These are phyloP conservation scores for Drosophila pectinifera DNA, from an alignment of 1,140 invertebrate species.

Conservation along the genomic window DNA sequence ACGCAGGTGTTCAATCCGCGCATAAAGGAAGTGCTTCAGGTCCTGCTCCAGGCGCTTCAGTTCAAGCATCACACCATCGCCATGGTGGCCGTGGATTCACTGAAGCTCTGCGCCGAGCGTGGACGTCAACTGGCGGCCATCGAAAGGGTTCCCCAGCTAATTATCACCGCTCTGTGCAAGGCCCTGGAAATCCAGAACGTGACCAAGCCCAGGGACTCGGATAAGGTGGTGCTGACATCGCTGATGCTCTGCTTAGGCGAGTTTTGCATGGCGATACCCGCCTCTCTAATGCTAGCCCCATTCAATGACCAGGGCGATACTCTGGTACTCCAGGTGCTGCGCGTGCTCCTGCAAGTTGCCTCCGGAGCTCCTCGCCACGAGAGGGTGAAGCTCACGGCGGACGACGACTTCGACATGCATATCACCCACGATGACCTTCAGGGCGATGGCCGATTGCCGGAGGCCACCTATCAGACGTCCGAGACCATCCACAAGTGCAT, in stretches of 20 bases:
- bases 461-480: constrained; percentile 81
- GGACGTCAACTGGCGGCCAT: constrained; percentile 75
- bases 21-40: constrained; percentile 93
- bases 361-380: constrained; percentile 83
- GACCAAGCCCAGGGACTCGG: constrained; percentile 86
- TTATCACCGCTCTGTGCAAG: constrained; percentile 79
- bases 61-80: constrained; percentile 84
- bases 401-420: constrained; percentile 90
- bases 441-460: constrained; percentile 76
- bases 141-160: constrained; percentile 78
- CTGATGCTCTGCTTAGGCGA: constrained; percentile 96
- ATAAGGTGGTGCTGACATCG: constrained; percentile 92
- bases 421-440: constrained; percentile 89
- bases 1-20: constrained; percentile 87
- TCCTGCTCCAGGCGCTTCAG: constrained; percentile 95
- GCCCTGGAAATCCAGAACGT: constrained; percentile 84
- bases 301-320: constrained; percentile 86
- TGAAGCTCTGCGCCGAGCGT: constrained; percentile 79
- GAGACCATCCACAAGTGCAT: constrained; percentile 86
- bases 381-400: constrained; percentile 78
- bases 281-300: constrained; percentile 62
- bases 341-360: constrained; percentile 85
- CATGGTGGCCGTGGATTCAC: constrained; percentile 78
- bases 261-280: constrained; percentile 91
- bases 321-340: constrained; percentile 86